These are phyloP conservation scores for Odocoileus virginianus DNA, from an alignment of 2,113 vertebrate genomes.

Conservation along the genomic window DNA sequence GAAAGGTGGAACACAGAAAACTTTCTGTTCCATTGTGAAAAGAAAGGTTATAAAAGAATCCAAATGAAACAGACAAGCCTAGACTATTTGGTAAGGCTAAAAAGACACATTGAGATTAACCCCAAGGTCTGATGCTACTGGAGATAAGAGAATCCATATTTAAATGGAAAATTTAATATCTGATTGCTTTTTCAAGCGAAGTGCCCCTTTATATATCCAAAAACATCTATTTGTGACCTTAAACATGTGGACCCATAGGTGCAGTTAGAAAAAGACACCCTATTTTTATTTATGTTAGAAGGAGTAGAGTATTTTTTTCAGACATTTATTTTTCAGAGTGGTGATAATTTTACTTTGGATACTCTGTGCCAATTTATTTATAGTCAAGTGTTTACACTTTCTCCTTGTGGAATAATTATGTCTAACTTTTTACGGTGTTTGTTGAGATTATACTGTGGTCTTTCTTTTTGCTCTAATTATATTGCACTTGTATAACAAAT, in stretches of 20 bases:
- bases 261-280: conserved; percentile 83
- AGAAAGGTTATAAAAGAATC: background rate
- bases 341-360: conserved; percentile 84
- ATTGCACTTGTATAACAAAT: conserved; percentile 87
- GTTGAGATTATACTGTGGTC: conserved; percentile 84
- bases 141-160: conserved; percentile 38
- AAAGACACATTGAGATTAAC: background rate
- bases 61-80: background rate
- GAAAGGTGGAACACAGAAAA: background rate
- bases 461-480: conserved; percentile 78
- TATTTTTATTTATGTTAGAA: conserved; percentile 92
- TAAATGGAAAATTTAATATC: conserved; percentile 62
- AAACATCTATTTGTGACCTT: conserved; percentile 93
- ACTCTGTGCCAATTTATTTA: conserved; percentile 86
- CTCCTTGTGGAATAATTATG: conserved; percentile 83
- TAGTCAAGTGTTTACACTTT: conserved; percentile 87
- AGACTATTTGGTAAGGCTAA: background rate
- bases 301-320: conserved; percentile 85
- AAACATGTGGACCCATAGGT: conserved; percentile 85
- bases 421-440: conserved; percentile 90
- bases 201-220: conserved; percentile 90
- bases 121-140: background rate
- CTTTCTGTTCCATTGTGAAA: background rate
- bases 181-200: conserved; percentile 81
- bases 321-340: conserved; percentile 91